These are phyloP conservation scores for Eretmocerus hayati DNA, from an alignment of 2,888 invertebrate genomes.

Conservation along the genomic window DNA sequence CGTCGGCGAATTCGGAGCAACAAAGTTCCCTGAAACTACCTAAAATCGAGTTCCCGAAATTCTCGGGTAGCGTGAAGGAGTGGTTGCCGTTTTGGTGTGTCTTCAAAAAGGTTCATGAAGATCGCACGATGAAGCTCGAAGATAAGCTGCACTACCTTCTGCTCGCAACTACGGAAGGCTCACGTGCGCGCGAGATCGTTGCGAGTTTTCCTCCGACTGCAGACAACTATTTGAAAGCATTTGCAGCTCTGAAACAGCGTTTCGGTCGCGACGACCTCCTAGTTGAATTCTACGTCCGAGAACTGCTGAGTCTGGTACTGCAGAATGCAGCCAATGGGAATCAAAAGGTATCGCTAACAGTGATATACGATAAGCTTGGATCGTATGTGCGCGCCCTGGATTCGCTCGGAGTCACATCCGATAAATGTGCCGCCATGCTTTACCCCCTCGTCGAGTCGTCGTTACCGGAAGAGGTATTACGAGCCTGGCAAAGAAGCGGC, in stretches of 20 bases:
- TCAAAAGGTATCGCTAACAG: not conserved
- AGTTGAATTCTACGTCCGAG: constrained; percentile 30
- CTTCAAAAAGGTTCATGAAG: not conserved
- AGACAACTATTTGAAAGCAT: constrained; percentile 27
- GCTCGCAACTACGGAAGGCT: not conserved
- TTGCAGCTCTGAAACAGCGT: constrained; percentile 24
- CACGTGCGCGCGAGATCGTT: constrained; percentile 9
- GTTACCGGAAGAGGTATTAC: not conserved
- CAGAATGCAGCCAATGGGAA: constrained; percentile 18
- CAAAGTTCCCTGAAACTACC: not conserved
- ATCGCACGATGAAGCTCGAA: not conserved
- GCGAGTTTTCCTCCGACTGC: constrained; percentile 24
- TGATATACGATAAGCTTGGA: not conserved
- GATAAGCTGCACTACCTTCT: not conserved
- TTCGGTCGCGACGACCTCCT: constrained; percentile 30
- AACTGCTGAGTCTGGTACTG: constrained; percentile 31
- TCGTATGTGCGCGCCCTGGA: not conserved
- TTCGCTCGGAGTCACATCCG: not conserved
- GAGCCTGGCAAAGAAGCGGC: not conserved
- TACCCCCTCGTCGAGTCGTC: not conserved
- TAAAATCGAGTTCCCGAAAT: not conserved
- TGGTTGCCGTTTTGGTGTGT: not conserved
- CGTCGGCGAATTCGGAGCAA: no score
- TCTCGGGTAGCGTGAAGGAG: not conserved
- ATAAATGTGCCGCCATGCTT: not conserved